These are phyloP conservation scores for Rhinolophus sinicus DNA, from an alignment of 2,113 vertebrate genomes.

Conservation along the genomic window DNA sequence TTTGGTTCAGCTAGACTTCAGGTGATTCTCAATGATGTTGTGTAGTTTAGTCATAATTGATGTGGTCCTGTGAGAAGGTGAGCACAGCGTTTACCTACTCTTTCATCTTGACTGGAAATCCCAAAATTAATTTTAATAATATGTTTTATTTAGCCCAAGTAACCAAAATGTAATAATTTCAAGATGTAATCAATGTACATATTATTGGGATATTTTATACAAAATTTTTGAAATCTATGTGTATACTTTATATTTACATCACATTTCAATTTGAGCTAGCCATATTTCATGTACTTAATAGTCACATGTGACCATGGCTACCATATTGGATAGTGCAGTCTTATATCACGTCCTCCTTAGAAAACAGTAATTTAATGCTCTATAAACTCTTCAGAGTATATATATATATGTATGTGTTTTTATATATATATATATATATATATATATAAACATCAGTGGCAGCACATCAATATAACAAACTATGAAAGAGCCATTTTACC, in stretches of 20 bases:
- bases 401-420: background rate
- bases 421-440: background rate
- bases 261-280: background rate
- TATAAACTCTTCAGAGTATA: background rate
- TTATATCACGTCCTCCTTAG: background rate
- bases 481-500: conserved; percentile 61
- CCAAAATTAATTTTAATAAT: background rate
- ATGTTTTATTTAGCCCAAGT: background rate
- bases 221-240: background rate
- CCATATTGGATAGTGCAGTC: too few relatives aligned
- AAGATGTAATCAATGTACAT: background rate
- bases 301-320: background rate
- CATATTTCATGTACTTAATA: background rate
- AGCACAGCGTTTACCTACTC: too few relatives aligned
- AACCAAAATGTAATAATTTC: background rate
- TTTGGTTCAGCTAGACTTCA: too few relatives aligned
- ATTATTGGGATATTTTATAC: background rate
- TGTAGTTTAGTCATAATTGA: too few relatives aligned
- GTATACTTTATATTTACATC: background rate
- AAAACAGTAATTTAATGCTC: background rate
- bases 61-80: too few relatives aligned
- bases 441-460: background rate
- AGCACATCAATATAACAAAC: conserved; percentile 19
- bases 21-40: too few relatives aligned
- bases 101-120: too few relatives aligned